These are phyloP conservation scores for Xestoiulus laeticollis DNA, from an alignment of 2,888 invertebrate genomes.

Conservation along the genomic window DNA sequence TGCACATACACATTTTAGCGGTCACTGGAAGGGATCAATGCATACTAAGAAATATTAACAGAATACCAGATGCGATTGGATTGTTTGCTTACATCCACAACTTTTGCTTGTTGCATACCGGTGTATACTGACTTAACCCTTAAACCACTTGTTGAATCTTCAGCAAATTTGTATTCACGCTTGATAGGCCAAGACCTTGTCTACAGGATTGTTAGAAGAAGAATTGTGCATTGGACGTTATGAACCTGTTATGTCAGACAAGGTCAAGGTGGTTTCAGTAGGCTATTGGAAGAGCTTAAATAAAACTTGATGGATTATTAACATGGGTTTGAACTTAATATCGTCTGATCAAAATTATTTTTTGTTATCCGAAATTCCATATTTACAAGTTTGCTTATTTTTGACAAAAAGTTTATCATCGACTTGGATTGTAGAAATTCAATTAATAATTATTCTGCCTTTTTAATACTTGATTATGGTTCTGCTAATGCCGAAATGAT, in stretches of 20 bases:
- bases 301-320: background rate
- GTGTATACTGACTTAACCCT: background rate
- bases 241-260: background rate
- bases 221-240: background rate
- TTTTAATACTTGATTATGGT: no score
- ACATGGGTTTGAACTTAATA: no score
- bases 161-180: conserved; percentile 5
- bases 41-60: background rate
- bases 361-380: no score
- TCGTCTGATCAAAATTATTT: no score
- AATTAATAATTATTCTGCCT: no score
- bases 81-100: background rate
- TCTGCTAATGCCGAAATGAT: no score
- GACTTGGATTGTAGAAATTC: no score
- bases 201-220: background rate
- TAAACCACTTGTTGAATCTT: conserved; percentile 32
- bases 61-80: background rate
- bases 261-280: background rate
- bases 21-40: conserved; percentile 6
- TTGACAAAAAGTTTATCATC: no score
- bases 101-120: background rate
- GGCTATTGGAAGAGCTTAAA: background rate
- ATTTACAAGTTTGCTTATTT: no score
- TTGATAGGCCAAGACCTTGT: conserved; percentile 1
- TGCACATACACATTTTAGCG: background rate